phyloP scores from a whole-genome alignment of 2,797 vertebrate genomes.

The Microchirus variegatus region DNA sequence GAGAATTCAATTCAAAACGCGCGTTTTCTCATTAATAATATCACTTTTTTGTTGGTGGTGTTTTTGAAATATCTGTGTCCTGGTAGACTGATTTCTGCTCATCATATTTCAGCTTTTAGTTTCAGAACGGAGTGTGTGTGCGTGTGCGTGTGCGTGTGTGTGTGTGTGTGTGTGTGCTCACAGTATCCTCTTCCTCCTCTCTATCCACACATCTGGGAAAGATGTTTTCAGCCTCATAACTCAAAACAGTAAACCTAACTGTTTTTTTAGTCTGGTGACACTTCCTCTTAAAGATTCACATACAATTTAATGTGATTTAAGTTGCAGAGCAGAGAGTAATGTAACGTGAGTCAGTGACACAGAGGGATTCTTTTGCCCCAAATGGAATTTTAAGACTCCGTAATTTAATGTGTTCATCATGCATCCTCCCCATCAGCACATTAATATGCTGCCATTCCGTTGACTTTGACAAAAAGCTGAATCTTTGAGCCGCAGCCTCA shows the following conservation, averaged over 20 bases:
- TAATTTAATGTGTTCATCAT: slow-evolving; percentile 22
- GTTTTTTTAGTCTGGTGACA: background rate
- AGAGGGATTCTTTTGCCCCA: slow-evolving; percentile 20
- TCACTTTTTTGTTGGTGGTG: background rate
- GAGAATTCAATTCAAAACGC: background rate
- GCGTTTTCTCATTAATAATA: background rate
- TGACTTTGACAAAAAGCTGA: slow-evolving; percentile 32
- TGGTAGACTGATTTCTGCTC: background rate
- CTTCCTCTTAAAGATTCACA: background rate
- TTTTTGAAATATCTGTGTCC: background rate
- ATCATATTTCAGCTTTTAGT: slow-evolving; percentile 1
- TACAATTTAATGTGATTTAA: background rate
- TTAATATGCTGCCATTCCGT: background rate
- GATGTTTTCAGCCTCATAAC: slow-evolving; percentile 64
- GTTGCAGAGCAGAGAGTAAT: slow-evolving; percentile 19
- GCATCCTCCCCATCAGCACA: slow-evolving; percentile 9
- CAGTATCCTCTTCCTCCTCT: slow-evolving; percentile 2
- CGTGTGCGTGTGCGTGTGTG: too few species aligned
- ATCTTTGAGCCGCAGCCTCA: slow-evolving; percentile 37
- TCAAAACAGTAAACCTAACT: slow-evolving; percentile 1
- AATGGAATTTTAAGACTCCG: slow-evolving; percentile 25
- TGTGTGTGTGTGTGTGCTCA: slow-evolving; percentile 44
- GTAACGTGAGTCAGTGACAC: slow-evolving; percentile 28
- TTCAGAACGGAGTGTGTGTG: too few species aligned
- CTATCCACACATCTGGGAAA: slow-evolving; percentile 62